Conservation (phyloP, 2,888 invertebrate genomes). For the Iphiclides podalirius region DNA sequence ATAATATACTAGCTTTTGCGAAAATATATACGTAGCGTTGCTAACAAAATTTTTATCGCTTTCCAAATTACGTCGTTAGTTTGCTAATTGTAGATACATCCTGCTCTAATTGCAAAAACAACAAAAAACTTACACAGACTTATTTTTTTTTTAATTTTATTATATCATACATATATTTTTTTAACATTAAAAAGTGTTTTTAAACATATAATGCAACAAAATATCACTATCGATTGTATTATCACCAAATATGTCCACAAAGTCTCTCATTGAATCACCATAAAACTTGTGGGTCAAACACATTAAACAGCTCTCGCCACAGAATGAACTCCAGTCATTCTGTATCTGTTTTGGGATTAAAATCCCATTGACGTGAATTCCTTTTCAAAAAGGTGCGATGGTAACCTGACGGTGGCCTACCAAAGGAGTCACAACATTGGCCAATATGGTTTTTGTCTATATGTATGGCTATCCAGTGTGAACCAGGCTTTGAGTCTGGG, state of each 20-base stretch:
- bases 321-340: too few species aligned
- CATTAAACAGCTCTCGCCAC: too few species aligned
- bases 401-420: constrained; percentile 17
- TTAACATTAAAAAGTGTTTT: too few species aligned
- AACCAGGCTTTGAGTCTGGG: constrained; percentile 29
- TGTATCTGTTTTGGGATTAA: too few species aligned
- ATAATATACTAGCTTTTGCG: too few species aligned
- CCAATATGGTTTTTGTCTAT: constrained; percentile 23
- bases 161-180: background rate
- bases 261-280: too few species aligned
- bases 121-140: background rate
- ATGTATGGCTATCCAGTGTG: constrained; percentile 32
- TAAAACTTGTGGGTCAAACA: too few species aligned
- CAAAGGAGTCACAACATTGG: constrained; percentile 31
- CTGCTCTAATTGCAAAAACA: background rate
- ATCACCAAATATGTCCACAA: too few species aligned
- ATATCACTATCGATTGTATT: too few species aligned
- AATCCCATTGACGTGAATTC: background rate
- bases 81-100: background rate
- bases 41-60: background rate
- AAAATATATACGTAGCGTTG: background rate
- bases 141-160: background rate
- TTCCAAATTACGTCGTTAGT: background rate
- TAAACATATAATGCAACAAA: too few species aligned
- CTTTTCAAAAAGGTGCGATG: constrained; percentile 5